phyloP scores from a whole-genome alignment of 92 coral and sea anemone species.

The Phenganax subtilis region DNA sequence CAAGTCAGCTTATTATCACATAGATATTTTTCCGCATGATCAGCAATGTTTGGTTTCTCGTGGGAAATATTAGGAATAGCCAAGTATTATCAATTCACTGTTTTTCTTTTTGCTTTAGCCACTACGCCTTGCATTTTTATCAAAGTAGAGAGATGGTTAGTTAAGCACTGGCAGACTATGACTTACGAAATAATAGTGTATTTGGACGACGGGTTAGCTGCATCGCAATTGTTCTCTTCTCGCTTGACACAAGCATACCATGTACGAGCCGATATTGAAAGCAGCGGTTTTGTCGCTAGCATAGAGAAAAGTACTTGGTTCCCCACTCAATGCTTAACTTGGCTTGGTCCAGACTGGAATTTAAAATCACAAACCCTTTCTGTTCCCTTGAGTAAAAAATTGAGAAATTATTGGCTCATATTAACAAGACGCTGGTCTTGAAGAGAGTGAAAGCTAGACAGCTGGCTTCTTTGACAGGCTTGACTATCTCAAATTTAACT shows the following conservation, averaged over 20 bases:
- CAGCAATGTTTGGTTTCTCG: slow-evolving; percentile 48
- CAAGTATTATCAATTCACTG: slow-evolving; percentile 38
- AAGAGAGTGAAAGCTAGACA: slow-evolving; percentile 42
- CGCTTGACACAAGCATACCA: not conserved
- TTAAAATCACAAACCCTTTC: slow-evolving; percentile 22
- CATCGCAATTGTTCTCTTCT: not conserved
- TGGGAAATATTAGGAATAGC: slow-evolving; percentile 28
- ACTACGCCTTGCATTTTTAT: slow-evolving; percentile 47
- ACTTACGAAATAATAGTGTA: slow-evolving; percentile 1
- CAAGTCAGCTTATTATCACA: slow-evolving; percentile 49
- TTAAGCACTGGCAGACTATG: slow-evolving; percentile 40
- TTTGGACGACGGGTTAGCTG: slow-evolving; percentile 42
- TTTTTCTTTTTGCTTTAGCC: slow-evolving; percentile 47
- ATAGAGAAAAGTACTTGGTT: slow-evolving; percentile 43
- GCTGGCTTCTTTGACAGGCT: slow-evolving; percentile 52
- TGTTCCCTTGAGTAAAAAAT: slow-evolving; percentile 34
- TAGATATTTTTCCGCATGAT: slow-evolving; percentile 46
- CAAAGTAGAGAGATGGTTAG: slow-evolving; percentile 42
- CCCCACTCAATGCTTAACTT: slow-evolving; percentile 34
- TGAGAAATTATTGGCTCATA: slow-evolving; percentile 35
- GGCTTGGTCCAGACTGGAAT: slow-evolving; percentile 48
- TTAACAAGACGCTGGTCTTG: slow-evolving; percentile 37
- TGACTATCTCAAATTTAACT: slow-evolving; percentile 45
- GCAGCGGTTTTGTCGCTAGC: slow-evolving; percentile 45
- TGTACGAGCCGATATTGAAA: slow-evolving; percentile 20